These are phyloP conservation scores for Spatulosminthurus flaviceps DNA, from an alignment of 2,888 invertebrate genomes.

Conservation along the genomic window DNA sequence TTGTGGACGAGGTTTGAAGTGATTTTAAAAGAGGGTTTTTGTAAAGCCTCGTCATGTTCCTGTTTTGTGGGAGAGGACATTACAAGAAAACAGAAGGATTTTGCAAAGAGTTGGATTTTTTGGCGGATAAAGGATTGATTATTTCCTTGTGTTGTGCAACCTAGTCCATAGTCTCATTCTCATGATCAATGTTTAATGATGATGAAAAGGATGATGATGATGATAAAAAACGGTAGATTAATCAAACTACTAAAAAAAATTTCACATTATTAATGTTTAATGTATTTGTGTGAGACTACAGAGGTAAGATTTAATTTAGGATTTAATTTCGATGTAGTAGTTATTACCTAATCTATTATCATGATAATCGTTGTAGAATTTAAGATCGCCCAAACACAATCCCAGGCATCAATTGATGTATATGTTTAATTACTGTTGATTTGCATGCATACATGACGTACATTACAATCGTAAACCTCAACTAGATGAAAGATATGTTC, in stretches of 20 bases:
- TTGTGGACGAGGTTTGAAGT: slow-evolving; percentile 4
- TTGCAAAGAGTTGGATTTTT: not conserved
- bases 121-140: slow-evolving; percentile 32
- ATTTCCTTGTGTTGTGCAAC: slow-evolving; percentile 49
- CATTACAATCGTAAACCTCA: slow-evolving; percentile 9
- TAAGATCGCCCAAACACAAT: slow-evolving; percentile 19
- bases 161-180: slow-evolving; percentile 45
- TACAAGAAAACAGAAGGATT: slow-evolving; percentile 8
- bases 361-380: slow-evolving; percentile 28
- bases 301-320: slow-evolving; percentile 21
- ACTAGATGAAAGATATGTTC: slow-evolving; percentile 7
- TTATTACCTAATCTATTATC: not conserved
- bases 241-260: slow-evolving; percentile 30
- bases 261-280: slow-evolving; percentile 40
- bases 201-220: slow-evolving; percentile 32
- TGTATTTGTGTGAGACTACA: slow-evolving; percentile 34
- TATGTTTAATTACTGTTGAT: slow-evolving; percentile 26
- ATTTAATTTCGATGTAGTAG: slow-evolving; percentile 30
- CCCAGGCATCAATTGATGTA: slow-evolving; percentile 22
- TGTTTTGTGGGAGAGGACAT: not conserved
- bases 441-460: slow-evolving; percentile 1
- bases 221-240: slow-evolving; percentile 33
- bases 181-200: slow-evolving; percentile 43
- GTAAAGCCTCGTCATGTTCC: slow-evolving; percentile 43
- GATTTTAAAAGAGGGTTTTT: slow-evolving; percentile 27